A percentile compares a stretch with the other conserved stretches of the same genome.
Evolutionary conservation across 2,113 vertebrate species (phyloP).

Genomic region (Spilogale gracilis): DNA sequence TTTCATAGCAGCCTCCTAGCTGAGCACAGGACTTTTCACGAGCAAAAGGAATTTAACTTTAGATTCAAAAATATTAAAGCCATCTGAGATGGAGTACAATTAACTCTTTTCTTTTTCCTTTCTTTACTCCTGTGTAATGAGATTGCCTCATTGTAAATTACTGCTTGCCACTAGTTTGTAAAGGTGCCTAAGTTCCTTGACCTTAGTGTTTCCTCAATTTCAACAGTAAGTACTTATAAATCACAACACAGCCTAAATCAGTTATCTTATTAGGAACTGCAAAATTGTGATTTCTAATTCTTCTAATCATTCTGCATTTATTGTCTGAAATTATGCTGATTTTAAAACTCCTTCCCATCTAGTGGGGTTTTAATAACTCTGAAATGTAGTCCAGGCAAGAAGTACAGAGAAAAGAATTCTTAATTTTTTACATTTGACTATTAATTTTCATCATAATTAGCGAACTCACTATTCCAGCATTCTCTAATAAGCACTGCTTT

Average conservation of each 20-base stretch:
- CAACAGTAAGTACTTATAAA: background rate
- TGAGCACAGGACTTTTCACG: conserved; percentile 53
- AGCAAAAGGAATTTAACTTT: conserved; percentile 73
- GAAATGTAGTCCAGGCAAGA: background rate
- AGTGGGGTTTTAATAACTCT: background rate
- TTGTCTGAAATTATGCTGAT: background rate
- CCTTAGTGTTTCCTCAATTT: background rate
- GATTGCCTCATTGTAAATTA: background rate
- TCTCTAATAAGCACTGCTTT: background rate
- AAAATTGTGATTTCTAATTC: background rate
- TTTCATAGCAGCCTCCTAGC: conserved; percentile 67
- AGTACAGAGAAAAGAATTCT: background rate
- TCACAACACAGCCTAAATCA: background rate
- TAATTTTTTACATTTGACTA: conserved; percentile 14
- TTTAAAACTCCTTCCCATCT: background rate
- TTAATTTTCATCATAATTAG: background rate
- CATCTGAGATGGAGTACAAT: background rate
- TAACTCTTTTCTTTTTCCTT: conserved; percentile 12
- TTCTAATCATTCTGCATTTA: background rate
- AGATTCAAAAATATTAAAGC: conserved; percentile 59
- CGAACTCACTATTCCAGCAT: background rate
- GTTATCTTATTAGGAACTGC: background rate
- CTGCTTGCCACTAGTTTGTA: background rate
- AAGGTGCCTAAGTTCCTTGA: background rate
- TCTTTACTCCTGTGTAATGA: background rate